Base-by-base conservation (phyloP, 2,113 vertebrate species). In the Sclerurus mexicanus region DNA sequence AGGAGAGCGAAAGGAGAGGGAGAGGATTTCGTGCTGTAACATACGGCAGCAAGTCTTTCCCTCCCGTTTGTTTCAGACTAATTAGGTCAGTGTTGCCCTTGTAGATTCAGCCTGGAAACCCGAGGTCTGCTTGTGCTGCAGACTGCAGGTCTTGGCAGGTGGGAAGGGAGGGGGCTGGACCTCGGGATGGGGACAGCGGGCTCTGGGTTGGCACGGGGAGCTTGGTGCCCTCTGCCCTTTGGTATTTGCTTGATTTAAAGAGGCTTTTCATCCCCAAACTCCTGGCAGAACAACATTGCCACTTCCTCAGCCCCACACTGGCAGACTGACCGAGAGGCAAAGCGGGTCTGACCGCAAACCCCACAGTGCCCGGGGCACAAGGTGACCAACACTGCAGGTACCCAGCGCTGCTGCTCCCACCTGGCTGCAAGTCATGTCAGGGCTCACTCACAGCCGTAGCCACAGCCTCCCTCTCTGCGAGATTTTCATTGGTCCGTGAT, bases 41-140 rank as follows among this genome's bases (percentile, higher is more conserved):
- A 82, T 24, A 89, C 12, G 42, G 91, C n/a, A 2, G 53, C 35
- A 17, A 87, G 82, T 88, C 63, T 72, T 87, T 40, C 59, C 37
- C 67, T 50, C 47, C 68, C 12, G 11, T 89, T 92, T 92, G 46
- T 92, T 87, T 80, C 77, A 83, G 62, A 75, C 25, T 93, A 97
- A 96, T 96, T 96, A 93, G 95, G 95, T 96, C 96, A 96, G 7
- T 58, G 89, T 17, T 91, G 69, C 77, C 86, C 74, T 68, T 10
- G 71, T 17, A 85, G 79, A 78, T 75, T 47, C 44, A 89, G 73
- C 56, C 91, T 78, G 84, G 49, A 86, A 93, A 83, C 22, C 49
- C 21, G 63, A 73, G 52, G 44, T 47, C n/a, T 85, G 92, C 30
- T 59, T 13, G 67, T 66, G 49, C 87, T 82, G 81, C 67, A 8